phyloP scores from a whole-genome alignment of 2,113 vertebrate genomes.

The Uria aalge region DNA sequence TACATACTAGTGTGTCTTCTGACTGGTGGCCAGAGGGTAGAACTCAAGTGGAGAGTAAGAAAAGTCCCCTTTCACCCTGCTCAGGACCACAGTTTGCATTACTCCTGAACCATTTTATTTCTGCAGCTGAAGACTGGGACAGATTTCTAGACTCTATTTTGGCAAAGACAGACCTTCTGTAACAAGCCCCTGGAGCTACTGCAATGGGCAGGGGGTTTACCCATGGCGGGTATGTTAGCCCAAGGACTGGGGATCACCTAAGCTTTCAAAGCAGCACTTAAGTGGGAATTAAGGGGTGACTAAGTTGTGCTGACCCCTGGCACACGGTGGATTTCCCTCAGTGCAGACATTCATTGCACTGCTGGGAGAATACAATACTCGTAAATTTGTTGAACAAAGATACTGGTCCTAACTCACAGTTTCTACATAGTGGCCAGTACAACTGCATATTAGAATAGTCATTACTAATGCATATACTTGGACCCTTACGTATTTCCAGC shows the following conservation, averaged over 20 bases:
- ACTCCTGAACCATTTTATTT: neutral
- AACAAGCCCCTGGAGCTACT: neutral
- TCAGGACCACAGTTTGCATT: neutral
- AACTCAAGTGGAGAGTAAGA: neutral
- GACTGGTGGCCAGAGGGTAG: neutral
- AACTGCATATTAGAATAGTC: neutral
- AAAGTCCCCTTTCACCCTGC: neutral
- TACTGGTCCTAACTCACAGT: neutral
- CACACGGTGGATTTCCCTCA: neutral
- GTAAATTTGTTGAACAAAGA: neutral
- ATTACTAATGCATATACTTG: neutral
- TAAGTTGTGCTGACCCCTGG: neutral
- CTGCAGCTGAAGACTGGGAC: neutral
- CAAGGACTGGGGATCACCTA: neutral
- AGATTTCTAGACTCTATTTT: neutral
- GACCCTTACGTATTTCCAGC: neutral
- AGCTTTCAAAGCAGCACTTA: neutral
- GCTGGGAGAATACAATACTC: neutral
- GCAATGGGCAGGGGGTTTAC: neutral
- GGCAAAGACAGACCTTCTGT: neutral
- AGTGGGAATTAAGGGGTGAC: neutral
- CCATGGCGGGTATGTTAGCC: neutral
- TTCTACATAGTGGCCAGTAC: neutral
- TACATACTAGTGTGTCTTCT: neutral
- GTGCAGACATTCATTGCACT: neutral